Conservation (phyloP, 1,140 invertebrate genomes). For the Drosophila kohkoa region DNA sequence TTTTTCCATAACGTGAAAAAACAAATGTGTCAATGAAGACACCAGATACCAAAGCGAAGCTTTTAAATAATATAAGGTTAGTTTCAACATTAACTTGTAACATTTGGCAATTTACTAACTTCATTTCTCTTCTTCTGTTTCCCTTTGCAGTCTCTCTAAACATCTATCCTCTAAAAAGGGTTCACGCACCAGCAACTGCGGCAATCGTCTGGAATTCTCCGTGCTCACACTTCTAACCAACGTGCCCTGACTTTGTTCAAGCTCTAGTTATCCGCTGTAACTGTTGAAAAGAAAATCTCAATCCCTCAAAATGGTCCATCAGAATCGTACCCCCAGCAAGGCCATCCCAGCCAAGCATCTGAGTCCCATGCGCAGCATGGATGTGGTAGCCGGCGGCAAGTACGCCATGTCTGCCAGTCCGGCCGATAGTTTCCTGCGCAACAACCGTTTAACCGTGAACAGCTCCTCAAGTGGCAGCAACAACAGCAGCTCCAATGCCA, state of each 20-base stretch:
- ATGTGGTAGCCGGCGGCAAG: conserved; percentile 60
- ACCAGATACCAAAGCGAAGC: conserved; percentile 82
- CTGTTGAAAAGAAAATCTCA: conserved; percentile 10
- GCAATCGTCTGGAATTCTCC: conserved; percentile 79
- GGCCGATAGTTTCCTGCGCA: conserved; percentile 58
- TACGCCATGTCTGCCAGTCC: conserved; percentile 69
- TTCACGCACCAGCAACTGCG: conserved; percentile 81
- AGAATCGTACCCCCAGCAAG: conserved; percentile 72
- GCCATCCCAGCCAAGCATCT: conserved; percentile 75
- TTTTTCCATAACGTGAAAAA: conserved; percentile 47
- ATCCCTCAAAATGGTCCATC: conserved; percentile 71
- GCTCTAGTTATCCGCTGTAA: conserved; percentile 3
- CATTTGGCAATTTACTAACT: conserved; percentile 6
- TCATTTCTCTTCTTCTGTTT: neutral
- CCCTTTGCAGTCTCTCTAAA: conserved; percentile 70
- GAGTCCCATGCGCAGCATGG: conserved; percentile 73
- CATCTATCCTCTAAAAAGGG: conserved; percentile 83
- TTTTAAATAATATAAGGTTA: conserved; percentile 82
- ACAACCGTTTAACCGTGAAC: conserved; percentile 49
- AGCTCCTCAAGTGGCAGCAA: neutral
- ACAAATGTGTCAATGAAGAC: conserved; percentile 84
- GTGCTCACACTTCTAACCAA: conserved; percentile 75
- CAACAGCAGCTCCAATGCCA: conserved; percentile 21
- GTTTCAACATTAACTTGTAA: neutral
- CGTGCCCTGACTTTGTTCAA: conserved; percentile 67